A percentile compares a stretch with the other conserved stretches of the same genome.
Evolutionary conservation across 2,888 invertebrate genomes (phyloP).

Genomic region (Cenopis cana): DNA sequence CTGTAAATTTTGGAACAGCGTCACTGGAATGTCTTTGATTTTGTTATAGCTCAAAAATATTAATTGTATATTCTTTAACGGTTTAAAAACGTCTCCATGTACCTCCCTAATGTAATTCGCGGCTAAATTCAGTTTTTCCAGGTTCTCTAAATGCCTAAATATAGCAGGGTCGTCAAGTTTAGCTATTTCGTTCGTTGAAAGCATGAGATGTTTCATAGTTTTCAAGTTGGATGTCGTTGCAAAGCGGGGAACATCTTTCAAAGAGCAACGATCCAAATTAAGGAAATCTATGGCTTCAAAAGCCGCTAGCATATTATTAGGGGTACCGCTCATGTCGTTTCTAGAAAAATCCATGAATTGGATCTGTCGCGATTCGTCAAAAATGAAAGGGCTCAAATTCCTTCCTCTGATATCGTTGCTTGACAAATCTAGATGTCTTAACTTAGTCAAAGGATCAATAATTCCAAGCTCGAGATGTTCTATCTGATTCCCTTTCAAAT

Average conservation of each 20-base stretch:
- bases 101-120: conserved; percentile 64
- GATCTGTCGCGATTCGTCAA: conserved; percentile 57
- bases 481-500: conserved; percentile 63
- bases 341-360: conserved; percentile 61
- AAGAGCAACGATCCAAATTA: conserved; percentile 60
- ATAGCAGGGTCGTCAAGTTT: conserved; percentile 52
- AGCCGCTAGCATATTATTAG: conserved; percentile 56
- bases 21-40: conserved; percentile 62
- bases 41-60: conserved; percentile 64
- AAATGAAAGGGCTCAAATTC: conserved; percentile 57
- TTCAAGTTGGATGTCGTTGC: conserved; percentile 59
- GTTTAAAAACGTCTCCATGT: conserved; percentile 59
- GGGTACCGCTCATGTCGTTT: conserved; percentile 62
- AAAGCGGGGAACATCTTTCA: conserved; percentile 65
- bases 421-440: conserved; percentile 62
- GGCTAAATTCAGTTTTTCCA: conserved; percentile 66
- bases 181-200: conserved; percentile 67
- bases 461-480: conserved; percentile 56
- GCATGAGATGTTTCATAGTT: conserved; percentile 62
- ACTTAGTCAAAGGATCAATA: conserved; percentile 59
- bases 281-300: conserved; percentile 58
- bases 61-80: conserved; percentile 61
- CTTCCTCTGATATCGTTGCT: conserved; percentile 60
- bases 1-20: conserved; percentile 62
- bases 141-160: conserved; percentile 60